A percentile compares a stretch with the other conserved stretches of the same genome.
Conservation (phyloP, 1,140 invertebrate species). For the Asbolus verrucosus region DNA sequence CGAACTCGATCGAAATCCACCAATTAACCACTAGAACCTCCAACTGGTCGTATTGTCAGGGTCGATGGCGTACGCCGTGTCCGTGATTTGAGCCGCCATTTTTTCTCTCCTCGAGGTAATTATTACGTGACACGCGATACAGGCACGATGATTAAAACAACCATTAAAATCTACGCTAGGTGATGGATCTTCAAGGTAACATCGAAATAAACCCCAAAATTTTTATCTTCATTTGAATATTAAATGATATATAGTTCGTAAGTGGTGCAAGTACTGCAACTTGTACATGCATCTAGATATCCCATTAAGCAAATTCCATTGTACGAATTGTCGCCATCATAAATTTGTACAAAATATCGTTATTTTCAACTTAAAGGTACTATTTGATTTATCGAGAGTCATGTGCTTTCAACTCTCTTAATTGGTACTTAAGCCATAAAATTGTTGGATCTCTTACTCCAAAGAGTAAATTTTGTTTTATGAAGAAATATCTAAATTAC, state of each 20-base stretch:
- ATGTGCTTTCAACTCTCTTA: too few relatives aligned
- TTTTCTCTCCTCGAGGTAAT: slow-evolving; percentile 18
- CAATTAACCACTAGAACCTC: background rate
- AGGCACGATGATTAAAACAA: slow-evolving; percentile 21
- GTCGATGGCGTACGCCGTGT: background rate
- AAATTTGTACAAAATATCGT: too few relatives aligned
- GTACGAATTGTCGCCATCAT: too few relatives aligned
- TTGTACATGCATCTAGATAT: too few relatives aligned
- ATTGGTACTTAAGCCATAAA: too few relatives aligned
- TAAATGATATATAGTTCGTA: background rate
- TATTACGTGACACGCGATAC: slow-evolving; percentile 29
- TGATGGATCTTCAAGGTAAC: background rate
- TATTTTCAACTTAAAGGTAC: too few relatives aligned
- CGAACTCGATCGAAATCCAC: slow-evolving; percentile 1
- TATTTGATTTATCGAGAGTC: too few relatives aligned
- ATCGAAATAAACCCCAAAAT: background rate
- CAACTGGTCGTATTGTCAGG: background rate
- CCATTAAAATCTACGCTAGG: slow-evolving; percentile 3
- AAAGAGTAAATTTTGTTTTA: too few relatives aligned
- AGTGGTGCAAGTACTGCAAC: too few relatives aligned
- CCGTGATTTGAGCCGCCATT: slow-evolving; percentile 1
- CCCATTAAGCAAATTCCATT: too few relatives aligned
- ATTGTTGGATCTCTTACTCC: too few relatives aligned
- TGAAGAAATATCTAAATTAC: too few relatives aligned
- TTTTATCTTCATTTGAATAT: background rate